A percentile compares a stretch with the other conserved stretches of the same genome.
Conservation (phyloP, 1,140 invertebrate species). For the Aphis craccivora region DNA sequence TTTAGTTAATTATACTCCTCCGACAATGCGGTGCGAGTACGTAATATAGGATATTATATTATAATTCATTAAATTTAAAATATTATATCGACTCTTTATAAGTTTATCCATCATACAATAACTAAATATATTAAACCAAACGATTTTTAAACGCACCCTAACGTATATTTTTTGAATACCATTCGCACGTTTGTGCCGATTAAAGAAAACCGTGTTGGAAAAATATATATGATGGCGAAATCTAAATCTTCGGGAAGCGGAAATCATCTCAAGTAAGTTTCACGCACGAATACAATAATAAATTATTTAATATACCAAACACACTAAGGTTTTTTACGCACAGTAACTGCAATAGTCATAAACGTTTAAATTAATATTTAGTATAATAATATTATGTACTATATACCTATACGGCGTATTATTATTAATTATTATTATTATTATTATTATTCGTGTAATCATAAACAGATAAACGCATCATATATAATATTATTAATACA, state of each 20-base stretch:
- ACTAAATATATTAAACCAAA: not conserved
- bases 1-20: not conserved
- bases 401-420: too few relatives aligned
- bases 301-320: too few relatives aligned
- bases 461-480: not conserved
- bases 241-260: conserved; percentile 30
- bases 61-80: not conserved
- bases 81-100: not conserved
- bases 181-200: not conserved
- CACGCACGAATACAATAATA: not conserved
- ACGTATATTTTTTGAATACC: not conserved
- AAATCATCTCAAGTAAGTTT: conserved; percentile 52
- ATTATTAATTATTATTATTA: not conserved
- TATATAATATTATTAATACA: not conserved
- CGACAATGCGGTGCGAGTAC: not conserved
- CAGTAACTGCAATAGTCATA: not conserved
- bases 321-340: not conserved
- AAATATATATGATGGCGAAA: conserved; percentile 33
- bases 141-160: not conserved
- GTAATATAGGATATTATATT: not conserved
- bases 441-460: not conserved
- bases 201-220: not conserved
- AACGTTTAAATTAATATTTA: not conserved
- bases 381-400: not conserved
- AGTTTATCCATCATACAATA: not conserved